Evolutionary conservation across 2,888 invertebrate species (phyloP).

Genomic region (Microdon myrmicae): DNA sequence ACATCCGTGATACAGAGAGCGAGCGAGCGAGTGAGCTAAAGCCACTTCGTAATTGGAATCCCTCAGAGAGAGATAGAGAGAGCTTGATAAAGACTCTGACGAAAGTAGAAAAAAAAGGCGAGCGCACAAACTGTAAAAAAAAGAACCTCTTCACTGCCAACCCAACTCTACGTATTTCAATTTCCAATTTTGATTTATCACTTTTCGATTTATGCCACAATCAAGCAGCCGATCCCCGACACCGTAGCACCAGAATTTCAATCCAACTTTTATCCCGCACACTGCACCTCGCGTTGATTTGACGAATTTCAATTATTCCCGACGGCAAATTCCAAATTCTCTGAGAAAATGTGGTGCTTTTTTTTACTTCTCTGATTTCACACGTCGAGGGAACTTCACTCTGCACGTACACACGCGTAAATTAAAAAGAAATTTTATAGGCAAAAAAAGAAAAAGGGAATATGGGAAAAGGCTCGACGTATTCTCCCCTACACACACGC

Average conservation of each 20-base stretch:
- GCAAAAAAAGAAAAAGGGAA: constrained; percentile 27
- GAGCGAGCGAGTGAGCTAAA: constrained; percentile 51
- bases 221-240: too few relatives aligned
- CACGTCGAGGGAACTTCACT: constrained; percentile 50
- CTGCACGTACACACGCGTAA: constrained; percentile 49
- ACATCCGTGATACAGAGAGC: constrained; percentile 37
- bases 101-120: constrained; percentile 18
- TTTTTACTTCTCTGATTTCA: constrained; percentile 50
- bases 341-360: constrained; percentile 43
- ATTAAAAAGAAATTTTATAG: constrained; percentile 39
- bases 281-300: constrained; percentile 7
- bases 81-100: constrained; percentile 42
- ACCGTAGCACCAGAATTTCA: too few relatives aligned
- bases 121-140: constrained; percentile 25
- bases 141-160: constrained; percentile 32
- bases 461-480: constrained; percentile 31
- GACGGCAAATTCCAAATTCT: constrained; percentile 34
- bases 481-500: constrained; percentile 30
- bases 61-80: constrained; percentile 51
- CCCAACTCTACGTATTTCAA: constrained; percentile 27
- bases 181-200: constrained; percentile 40
- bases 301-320: constrained; percentile 14
- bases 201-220: not conserved
- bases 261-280: too few relatives aligned
- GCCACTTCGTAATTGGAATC: constrained; percentile 22